Evolutionary conservation across 2,113 vertebrate genomes (phyloP).

Genomic region (Dolichallabes microphthalmus): DNA sequence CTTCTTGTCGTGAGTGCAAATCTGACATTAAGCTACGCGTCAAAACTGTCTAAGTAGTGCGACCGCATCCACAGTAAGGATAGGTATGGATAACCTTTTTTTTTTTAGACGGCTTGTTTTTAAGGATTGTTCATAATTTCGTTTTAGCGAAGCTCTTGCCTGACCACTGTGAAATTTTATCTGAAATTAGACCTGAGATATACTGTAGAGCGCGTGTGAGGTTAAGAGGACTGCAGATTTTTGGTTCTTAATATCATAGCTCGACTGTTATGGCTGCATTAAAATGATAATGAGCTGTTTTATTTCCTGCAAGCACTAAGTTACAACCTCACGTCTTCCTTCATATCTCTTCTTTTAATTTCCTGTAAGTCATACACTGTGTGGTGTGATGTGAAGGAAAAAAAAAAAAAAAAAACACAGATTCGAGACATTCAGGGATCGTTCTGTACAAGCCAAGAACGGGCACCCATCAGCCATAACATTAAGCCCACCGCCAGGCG

Average conservation of each 20-base stretch:
- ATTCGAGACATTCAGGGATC: constrained; percentile 36
- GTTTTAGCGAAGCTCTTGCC: not conserved
- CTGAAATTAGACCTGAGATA: not conserved
- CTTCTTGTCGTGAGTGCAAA: too few species aligned
- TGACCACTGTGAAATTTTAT: not conserved
- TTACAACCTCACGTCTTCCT: constrained; percentile 23
- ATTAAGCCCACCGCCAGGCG: too few species aligned
- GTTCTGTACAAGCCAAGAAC: not conserved
- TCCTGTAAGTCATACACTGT: constrained; percentile 39
- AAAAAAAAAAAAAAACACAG: constrained; percentile 41
- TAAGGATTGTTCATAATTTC: not conserved
- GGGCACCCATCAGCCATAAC: too few species aligned
- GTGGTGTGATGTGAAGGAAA: constrained; percentile 49
- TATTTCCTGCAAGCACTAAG: constrained; percentile 45
- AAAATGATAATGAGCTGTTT: constrained; percentile 56
- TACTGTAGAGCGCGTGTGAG: not conserved
- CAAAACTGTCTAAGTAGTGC: too few species aligned
- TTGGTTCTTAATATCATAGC: constrained; percentile 39
- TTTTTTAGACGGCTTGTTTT: not conserved
- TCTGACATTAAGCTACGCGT: too few species aligned
- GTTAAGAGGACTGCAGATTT: constrained; percentile 1
- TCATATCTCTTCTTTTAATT: constrained; percentile 42
- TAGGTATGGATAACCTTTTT: not conserved
- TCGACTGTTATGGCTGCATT: constrained; percentile 48
- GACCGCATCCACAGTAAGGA: too few species aligned